Base-by-base conservation (phyloP, 2,797 vertebrate species). In the Anomalospiza imberbis region DNA sequence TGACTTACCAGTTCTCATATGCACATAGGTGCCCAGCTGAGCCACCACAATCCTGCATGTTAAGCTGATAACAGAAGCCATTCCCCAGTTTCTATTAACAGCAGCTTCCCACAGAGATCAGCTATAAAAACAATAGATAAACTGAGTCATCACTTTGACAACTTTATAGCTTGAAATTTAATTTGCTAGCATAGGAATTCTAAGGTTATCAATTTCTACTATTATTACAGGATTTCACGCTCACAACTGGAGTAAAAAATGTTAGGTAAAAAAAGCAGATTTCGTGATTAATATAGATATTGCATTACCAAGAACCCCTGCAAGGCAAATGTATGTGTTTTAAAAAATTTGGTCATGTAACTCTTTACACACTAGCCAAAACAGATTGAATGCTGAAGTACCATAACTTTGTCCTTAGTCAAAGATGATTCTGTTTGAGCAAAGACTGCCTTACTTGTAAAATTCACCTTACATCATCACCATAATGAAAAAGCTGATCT, bases 391-490 rank as follows among this genome's bases (percentile, higher is more conserved):
- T 70, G 26, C 32, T 62, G 13, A 73, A 57, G 29, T 31, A 40
- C 4, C 2, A 2, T 44, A 68, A 77, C 5, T 7, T 4, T 58
- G 32, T 25, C 73, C 55, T 70, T 40, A 86, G 42, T 38, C 45
- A 73, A 83, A 67, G 38, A 48, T 3, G 4, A 71, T 32, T 77
- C 55, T 53, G 36, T 51, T 58, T 38, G 31, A 84, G 22, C 22
- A 88, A 53, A 42, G 57, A 54, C 16, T 78, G 58, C 26, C 26
- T 86, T 38, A 61, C 36, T 48, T 90, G 36, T 36, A 78, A 90
- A 91, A 90, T 78, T 93, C 83, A 88, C 21, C 53, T 78, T 76
- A 73, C 63, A 72, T 42, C 65, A 94, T 48, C 80, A 45, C 36
- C 19, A 4, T 44, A 84, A 90, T 60, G 83, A 70, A 84, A 81